phyloP scores from a whole-genome alignment of 2,113 vertebrate species.

The Monarcha castaneiventris region DNA sequence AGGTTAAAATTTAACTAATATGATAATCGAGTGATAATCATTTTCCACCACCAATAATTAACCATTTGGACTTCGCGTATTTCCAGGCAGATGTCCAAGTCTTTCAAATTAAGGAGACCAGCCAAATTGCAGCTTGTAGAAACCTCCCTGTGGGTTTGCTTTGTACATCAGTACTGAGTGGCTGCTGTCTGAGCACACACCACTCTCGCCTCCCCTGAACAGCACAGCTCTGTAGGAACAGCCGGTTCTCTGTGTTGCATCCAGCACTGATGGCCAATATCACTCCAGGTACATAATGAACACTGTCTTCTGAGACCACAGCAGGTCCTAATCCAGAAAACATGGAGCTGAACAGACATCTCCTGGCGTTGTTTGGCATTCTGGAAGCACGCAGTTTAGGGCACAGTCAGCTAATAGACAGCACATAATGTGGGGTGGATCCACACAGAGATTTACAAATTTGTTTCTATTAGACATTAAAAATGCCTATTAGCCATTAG shows the following conservation, averaged over 20 bases:
- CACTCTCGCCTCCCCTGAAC: neutral
- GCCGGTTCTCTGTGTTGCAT: neutral
- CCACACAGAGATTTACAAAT: neutral
- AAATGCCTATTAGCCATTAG: neutral
- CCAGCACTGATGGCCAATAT: neutral
- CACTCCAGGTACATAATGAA: neutral
- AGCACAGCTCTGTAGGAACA: neutral
- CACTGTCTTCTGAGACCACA: neutral
- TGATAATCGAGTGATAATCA: neutral
- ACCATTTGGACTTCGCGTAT: neutral
- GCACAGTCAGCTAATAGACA: neutral
- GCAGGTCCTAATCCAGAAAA: neutral
- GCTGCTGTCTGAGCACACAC: neutral
- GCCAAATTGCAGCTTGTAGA: constrained; percentile 31
- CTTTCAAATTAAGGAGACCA: neutral
- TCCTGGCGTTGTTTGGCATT: neutral
- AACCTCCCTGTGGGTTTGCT: neutral
- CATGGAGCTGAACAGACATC: neutral
- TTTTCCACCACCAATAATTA: constrained; percentile 5
- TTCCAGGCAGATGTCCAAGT: constrained; percentile 1
- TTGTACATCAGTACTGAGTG: neutral
- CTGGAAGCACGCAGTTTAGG: neutral
- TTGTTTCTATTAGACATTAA: neutral
- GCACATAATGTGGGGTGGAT: neutral
- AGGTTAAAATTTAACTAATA: constrained; percentile 18